Evolutionary conservation across 1,140 invertebrate species (phyloP), one percentile per base, ranked within the genome.

Genomic region (Neodiprion virginianus): DNA sequence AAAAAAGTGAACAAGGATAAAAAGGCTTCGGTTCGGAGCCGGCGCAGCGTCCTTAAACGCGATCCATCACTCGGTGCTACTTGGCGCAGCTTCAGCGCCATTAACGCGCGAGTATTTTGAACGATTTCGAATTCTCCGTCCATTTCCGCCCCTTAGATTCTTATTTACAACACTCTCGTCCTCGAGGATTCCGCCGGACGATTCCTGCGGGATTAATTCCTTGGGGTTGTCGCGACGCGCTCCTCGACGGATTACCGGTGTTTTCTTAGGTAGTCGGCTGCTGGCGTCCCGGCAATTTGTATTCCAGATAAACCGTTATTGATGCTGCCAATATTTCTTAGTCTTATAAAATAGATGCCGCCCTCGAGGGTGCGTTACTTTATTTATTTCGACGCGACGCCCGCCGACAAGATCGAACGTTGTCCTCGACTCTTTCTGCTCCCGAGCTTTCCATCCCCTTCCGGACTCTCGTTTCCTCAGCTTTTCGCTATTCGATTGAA

Each of bases 231-330:
- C 53, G 1, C n/a, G n/a, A 11, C 61, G 75, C 79, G 80, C 12
- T 28, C 84, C 81, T 81, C 80, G 77, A 79, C 78, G 84, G 85
- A 86, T 86, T 85, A 86, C 85, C 78, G 82, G 80, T 87, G 83
- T 83, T 85, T 85, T 83, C 82, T 85, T 82, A 84, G 84, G 79
- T 80, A 82, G 82, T 80, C 79, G 28, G 28, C 28, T 40, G 28
- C 28, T 40, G 28, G 5, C 53, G 53, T 61, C 11, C 11, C 8
- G 76, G 81, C 81, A 84, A 86, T 86, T 86, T 86, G 84, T 85
- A 83, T 83, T 82, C 75, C 72, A 85, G 84, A 86, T 86, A 86
- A 85, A 86, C 84, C 84, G 82, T 86, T 86, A 87, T 85, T 85
- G 84, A 86, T 86, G 83, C 83, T 78, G 75, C 75, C 83, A 79